Conservation (phyloP, 2,797 vertebrate genomes). For the Phyllotis vaccarum region DNA sequence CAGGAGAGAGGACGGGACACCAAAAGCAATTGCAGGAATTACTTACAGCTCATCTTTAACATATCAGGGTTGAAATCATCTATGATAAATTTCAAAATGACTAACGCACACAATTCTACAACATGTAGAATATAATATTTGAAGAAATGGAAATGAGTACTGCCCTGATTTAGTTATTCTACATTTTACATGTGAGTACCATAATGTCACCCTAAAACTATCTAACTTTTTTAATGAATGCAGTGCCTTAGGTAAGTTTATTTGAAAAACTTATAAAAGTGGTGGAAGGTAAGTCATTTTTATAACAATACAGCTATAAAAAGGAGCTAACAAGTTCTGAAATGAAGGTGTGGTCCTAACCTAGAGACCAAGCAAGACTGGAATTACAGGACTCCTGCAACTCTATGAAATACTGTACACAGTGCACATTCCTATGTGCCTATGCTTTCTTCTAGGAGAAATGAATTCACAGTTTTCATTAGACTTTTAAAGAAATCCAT, state of each 20-base stretch:
- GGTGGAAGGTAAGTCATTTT: neutral
- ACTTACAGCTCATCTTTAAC: neutral
- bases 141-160: neutral
- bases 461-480: neutral
- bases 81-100: neutral
- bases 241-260: neutral
- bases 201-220: neutral
- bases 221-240: neutral
- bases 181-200: neutral
- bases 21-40: neutral
- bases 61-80: neutral
- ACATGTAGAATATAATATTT: neutral
- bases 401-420: neutral
- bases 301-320: neutral
- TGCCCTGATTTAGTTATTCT: neutral
- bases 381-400: neutral
- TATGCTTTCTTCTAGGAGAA: neutral
- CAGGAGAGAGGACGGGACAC: neutral
- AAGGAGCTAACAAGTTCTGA: neutral
- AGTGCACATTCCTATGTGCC: no score
- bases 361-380: neutral
- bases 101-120: neutral
- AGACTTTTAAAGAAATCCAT: constrained; percentile 25
- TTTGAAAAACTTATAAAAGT: constrained; percentile 7
- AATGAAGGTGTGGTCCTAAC: neutral